Percentiles rank a stretch among this genome's conserved stretches.
Evolutionary conservation across 2,113 vertebrate species (phyloP).

Genomic region (Proterorhinus semilunaris): DNA sequence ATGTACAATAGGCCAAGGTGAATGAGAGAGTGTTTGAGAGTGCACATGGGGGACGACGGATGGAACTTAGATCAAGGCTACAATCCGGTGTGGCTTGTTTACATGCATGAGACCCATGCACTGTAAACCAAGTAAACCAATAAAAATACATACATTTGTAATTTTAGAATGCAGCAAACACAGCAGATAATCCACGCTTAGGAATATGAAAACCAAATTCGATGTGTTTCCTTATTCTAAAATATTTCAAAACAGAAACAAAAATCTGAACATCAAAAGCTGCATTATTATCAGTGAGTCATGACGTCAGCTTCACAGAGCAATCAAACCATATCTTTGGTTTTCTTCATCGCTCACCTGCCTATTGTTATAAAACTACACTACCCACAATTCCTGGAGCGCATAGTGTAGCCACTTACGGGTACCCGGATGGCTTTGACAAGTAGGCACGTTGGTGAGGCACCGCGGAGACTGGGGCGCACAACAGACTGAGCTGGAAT

Average conservation of each 20-base stretch:
- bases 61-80: too few relatives aligned
- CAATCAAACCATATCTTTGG: neutral
- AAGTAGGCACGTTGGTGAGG: conserved; percentile 74
- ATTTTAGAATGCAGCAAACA: too few relatives aligned
- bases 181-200: too few relatives aligned
- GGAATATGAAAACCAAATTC: too few relatives aligned
- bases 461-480: conserved; percentile 60
- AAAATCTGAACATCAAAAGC: neutral
- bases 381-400: conserved; percentile 68
- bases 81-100: too few relatives aligned
- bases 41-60: too few relatives aligned
- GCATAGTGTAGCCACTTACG: conserved; percentile 66
- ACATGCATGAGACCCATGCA: too few relatives aligned
- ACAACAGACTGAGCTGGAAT: conserved; percentile 70
- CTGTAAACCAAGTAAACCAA: too few relatives aligned
- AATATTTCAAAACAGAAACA: neutral
- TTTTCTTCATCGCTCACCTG: neutral
- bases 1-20: too few relatives aligned
- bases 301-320: neutral
- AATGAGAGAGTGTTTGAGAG: too few relatives aligned
- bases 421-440: conserved; percentile 72
- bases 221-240: neutral
- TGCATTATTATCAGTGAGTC: neutral
- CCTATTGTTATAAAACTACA: conserved; percentile 62
- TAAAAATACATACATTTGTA: too few relatives aligned